Evolutionary conservation across 2,888 invertebrate species (phyloP), one percentile per base, ranked within the genome.

Genomic region (Papilio demoleus): DNA sequence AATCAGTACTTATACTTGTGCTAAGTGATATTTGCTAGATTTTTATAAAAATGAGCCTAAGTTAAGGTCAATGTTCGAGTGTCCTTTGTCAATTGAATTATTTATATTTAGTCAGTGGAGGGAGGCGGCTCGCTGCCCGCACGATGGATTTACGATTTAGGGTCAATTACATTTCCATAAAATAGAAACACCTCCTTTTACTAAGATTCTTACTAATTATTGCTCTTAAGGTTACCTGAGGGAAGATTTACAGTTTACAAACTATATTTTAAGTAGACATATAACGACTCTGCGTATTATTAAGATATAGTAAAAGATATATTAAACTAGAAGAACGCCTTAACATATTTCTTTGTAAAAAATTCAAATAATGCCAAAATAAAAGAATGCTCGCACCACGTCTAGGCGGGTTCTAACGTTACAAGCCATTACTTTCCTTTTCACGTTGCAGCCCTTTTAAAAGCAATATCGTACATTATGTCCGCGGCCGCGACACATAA

Each of bases 381-480:
- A 17, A 8, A 42, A 53, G 14, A 27, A 27, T 27, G 24, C 27
- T 14, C 27, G 50, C 27, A 61, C 24, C 38, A 42, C 14, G n/a
- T n/a, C 24, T 24, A 42, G 42, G 40, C 22, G n/a, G 60, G 24
- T 27, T 24, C 40, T 24, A 19, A 40, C 22, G 40, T 61, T 59
- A 65, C 36, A 45, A 45, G 22, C 34, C 34, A 59, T 65, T 34
- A 27, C 34, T 22, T 31, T 27, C 45, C n/a, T 36, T 34, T 40
- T 22, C 38, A 38, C 60, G 27, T 53, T 53, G 47, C 60, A 47
- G 22, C 66, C 60, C 27, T 60, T 67, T 67, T 67, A 67, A 66
- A 66, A 67, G 66, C 60, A 67, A 67, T 67, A 67, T 61, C 38
- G 47, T 47, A 67, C 60, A 60, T 67, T 67, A 60, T 27, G 17